A percentile compares a stretch with the other conserved stretches of the same genome.
Conservation (phyloP, 1,140 invertebrate genomes). For the Ooceraea biroi region DNA sequence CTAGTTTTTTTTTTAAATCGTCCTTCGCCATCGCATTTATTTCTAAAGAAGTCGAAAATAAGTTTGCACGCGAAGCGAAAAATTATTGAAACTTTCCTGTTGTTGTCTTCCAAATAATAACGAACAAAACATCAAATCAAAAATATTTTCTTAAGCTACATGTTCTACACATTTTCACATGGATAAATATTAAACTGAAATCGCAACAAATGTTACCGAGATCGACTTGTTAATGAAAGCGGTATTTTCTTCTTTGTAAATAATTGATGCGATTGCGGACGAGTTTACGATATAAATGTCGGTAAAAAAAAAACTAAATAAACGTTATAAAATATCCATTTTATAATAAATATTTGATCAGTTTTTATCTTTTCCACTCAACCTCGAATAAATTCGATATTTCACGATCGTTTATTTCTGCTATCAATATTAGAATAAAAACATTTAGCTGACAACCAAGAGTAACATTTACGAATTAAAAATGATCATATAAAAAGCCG, state of each 20-base stretch:
- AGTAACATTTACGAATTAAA: slow-evolving; percentile 25
- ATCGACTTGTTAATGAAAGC: slow-evolving; percentile 30
- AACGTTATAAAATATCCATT: slow-evolving; percentile 12
- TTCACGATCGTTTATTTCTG: background rate
- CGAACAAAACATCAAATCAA: slow-evolving; percentile 20
- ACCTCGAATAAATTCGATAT: background rate
- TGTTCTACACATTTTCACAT: slow-evolving; percentile 10
- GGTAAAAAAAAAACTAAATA: slow-evolving; percentile 26
- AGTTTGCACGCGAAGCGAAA: background rate
- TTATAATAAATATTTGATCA: slow-evolving; percentile 33
- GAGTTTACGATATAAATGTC: slow-evolving; percentile 30
- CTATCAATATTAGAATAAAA: slow-evolving; percentile 5
- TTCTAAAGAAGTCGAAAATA: slow-evolving; percentile 23
- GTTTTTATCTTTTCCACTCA: slow-evolving; percentile 22
- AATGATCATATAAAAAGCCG: slow-evolving; percentile 8
- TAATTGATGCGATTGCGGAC: slow-evolving; percentile 21
- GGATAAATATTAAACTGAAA: slow-evolving; percentile 51
- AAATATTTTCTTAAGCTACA: slow-evolving; percentile 30
- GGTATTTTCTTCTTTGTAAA: slow-evolving; percentile 30
- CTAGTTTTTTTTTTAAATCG: background rate
- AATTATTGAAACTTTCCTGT: slow-evolving; percentile 9
- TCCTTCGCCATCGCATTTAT: slow-evolving; percentile 29
- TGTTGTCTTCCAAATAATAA: background rate
- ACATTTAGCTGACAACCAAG: background rate
- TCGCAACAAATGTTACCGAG: background rate